Base-by-base conservation (phyloP, 1,140 invertebrate species). In the Lerema accius region DNA sequence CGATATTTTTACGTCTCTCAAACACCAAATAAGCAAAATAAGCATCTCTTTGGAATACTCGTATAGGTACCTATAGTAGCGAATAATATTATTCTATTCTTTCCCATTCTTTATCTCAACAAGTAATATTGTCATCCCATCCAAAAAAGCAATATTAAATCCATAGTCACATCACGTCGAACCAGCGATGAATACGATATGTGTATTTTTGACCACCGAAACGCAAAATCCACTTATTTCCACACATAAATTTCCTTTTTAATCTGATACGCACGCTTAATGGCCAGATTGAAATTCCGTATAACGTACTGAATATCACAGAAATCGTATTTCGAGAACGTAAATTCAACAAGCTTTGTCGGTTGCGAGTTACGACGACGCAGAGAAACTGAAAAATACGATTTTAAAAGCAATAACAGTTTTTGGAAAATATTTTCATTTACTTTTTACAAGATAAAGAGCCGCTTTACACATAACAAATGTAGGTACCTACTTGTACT, bases 201-300 rank as follows among this genome's bases (percentile, higher is more conserved):
- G 7, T n/a, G 43, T 11, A 10, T 46, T 49, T 49, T 61, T 50
- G 17, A 14, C 42, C 28, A 19, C 14, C 28, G 43, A 23, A 48
- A 59, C 32, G 45, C 4, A 35, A 49, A 60, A 60, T 19, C 45
- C 45, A 60, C 13, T 19, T 45, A 46, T 46, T 60, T 49, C 28
- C 11, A 46, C 43, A 14, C 35, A 60, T 60, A 49, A 60, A 60
- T 60, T 49, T 15, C 4, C 16, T 9, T 35, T 60, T 40, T 39
- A 49, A 60, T 60, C 58, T 49, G 58, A 59, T 60, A 60, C 46
- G 48, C 11, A 14, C 39, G 58, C 19, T 49, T 32, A 60, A 40
- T 40, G 58, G 32, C 42, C 45, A 16, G 43, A 60, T 40, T 60
- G 58, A 49, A 60, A 49, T 48, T 46, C 45, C 32, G 4, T 59